These are phyloP conservation scores for Arrhopalites spinosus DNA, from an alignment of 2,888 invertebrate species.

Conservation along the genomic window DNA sequence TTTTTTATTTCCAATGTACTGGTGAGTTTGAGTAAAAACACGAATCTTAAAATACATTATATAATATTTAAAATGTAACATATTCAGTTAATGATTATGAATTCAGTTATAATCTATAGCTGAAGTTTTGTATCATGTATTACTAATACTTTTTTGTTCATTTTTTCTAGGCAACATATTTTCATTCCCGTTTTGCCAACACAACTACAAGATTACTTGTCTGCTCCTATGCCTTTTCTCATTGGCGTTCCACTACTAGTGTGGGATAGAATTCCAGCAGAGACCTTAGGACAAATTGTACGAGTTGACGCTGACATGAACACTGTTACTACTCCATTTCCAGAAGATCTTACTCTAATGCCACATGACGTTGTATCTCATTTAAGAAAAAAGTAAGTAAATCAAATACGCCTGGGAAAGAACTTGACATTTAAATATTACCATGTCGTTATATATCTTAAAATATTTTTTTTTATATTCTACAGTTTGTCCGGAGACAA, in stretches of 20 bases:
- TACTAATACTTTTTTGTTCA: constrained; percentile 93
- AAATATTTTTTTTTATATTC: too few species aligned
- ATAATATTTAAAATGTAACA: too few species aligned
- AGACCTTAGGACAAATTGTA: constrained; percentile 91
- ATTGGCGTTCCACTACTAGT: constrained; percentile 91
- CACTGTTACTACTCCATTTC: constrained; percentile 80
- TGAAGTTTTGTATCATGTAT: constrained; percentile 94
- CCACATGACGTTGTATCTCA: constrained; percentile 83
- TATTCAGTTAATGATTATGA: too few species aligned
- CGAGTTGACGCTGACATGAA: constrained; percentile 91
- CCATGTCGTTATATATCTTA: too few species aligned
- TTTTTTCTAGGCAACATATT: constrained; percentile 99
- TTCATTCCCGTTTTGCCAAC: constrained; percentile 93
- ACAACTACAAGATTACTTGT: constrained; percentile 83
- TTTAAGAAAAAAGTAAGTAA: constrained; percentile 48
- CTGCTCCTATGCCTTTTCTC: constrained; percentile 97
- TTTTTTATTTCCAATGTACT: constrained; percentile 70
- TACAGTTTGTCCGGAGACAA: constrained; percentile 49
- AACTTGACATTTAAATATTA: too few species aligned
- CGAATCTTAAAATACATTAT: too few species aligned
- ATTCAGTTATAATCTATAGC: constrained; percentile 85
- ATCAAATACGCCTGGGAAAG: too few species aligned
- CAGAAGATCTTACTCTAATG: constrained; percentile 82
- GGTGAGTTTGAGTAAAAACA: too few species aligned
- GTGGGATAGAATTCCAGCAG: constrained; percentile 68